Conservation (phyloP, 92 coral and sea anemone species). For the Galaxea fascicularis region DNA sequence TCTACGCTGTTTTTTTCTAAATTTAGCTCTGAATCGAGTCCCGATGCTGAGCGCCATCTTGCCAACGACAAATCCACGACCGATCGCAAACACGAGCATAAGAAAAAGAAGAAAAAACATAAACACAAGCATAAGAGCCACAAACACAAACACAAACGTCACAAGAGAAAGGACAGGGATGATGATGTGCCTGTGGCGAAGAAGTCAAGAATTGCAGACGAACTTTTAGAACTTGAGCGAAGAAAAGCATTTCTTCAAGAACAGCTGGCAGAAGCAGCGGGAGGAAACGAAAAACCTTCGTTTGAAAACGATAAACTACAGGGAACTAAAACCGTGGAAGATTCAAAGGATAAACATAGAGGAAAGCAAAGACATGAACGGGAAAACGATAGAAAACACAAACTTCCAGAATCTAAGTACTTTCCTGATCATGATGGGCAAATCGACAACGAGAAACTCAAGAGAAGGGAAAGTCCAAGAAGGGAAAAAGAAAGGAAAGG, state of each 20-base stretch:
- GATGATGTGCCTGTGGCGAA: slow-evolving; percentile 64
- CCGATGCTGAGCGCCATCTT: slow-evolving; percentile 17
- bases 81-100: slow-evolving; percentile 66
- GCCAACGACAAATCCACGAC: slow-evolving; percentile 35
- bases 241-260: slow-evolving; percentile 89
- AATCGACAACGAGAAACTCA: slow-evolving; percentile 9
- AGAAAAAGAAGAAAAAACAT: slow-evolving; percentile 86
- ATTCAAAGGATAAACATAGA: slow-evolving; percentile 35
- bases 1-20: not conserved
- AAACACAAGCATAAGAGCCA: slow-evolving; percentile 86
- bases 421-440: not conserved
- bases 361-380: slow-evolving; percentile 32
- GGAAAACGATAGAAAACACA: slow-evolving; percentile 24
- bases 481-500: slow-evolving; percentile 52
- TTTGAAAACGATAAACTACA: slow-evolving; percentile 35
- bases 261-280: slow-evolving; percentile 78
- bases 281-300: not conserved
- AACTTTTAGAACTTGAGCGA: slow-evolving; percentile 87
- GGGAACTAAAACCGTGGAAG: slow-evolving; percentile 34
- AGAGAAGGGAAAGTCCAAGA: slow-evolving; percentile 32
- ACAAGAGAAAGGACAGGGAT: slow-evolving; percentile 63
- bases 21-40: slow-evolving; percentile 32
- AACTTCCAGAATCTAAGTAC: slow-evolving; percentile 1
- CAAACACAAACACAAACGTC: slow-evolving; percentile 84
- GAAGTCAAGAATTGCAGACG: slow-evolving; percentile 77